A percentile compares a stretch with the other conserved stretches of the same genome.
Evolutionary conservation across 2,888 invertebrate genomes (phyloP).

Genomic region (Dendrolimus houi): DNA sequence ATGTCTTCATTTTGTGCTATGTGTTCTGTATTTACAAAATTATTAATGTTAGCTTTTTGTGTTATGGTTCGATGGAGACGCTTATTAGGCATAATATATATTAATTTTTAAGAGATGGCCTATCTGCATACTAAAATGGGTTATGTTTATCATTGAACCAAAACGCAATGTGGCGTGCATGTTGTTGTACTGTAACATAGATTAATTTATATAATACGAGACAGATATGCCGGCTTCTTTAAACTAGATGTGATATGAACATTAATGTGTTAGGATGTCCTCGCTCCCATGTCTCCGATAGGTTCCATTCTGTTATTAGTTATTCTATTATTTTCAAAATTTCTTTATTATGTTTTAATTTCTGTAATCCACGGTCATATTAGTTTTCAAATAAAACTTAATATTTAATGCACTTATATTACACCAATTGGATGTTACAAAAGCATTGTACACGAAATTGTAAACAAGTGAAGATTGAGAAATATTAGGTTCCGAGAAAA

Average conservation of each 20-base stretch:
- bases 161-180: conserved; percentile 72
- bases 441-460: conserved; percentile 12
- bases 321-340: conserved; percentile 25
- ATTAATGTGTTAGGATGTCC: conserved; percentile 61
- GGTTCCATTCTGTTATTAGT: conserved; percentile 37
- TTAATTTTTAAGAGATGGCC: conserved; percentile 20
- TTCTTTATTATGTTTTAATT: conserved; percentile 23
- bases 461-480: conserved; percentile 20
- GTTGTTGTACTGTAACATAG: conserved; percentile 70
- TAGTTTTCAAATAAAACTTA: conserved; percentile 10
- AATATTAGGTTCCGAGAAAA: conserved; percentile 35
- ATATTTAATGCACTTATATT: conserved; percentile 20
- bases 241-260: conserved; percentile 60
- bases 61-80: conserved; percentile 70
- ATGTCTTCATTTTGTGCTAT: conserved; percentile 73
- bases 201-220: conserved; percentile 56
- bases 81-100: conserved; percentile 26
- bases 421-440: conserved; percentile 42
- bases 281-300: conserved; percentile 55
- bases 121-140: conserved; percentile 24
- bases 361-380: conserved; percentile 15
- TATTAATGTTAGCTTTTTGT: conserved; percentile 73
- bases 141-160: conserved; percentile 65
- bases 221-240: conserved; percentile 69
- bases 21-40: conserved; percentile 63